Evolutionary conservation across 2,797 vertebrate genomes (phyloP), one percentile per base, ranked within the genome.

Genomic region (Smutsia gigantea): DNA sequence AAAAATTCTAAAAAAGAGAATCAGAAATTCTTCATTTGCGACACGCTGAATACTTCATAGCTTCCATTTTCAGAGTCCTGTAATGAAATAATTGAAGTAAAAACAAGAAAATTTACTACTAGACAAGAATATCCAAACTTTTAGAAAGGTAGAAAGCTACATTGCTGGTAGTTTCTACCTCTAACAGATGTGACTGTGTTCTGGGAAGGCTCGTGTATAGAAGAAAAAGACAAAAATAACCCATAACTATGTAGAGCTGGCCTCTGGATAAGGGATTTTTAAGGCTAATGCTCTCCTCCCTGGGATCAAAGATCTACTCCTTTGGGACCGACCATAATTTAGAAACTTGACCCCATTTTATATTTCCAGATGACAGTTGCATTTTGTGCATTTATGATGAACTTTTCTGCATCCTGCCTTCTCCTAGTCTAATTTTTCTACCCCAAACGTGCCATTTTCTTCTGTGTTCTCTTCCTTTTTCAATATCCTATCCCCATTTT

Each of bases 341-440:
- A 77, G 71, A 92, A 89, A 82, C 55, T 19, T 96, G 71, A 69
- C 19, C 53, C 71, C 23, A 37, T 8, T 88, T 51, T 85, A 6
- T 64, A 85, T 90, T 87, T 93, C 64, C 63, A n/a, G 49, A 55
- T 75, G 29, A 29, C 5, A 37, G 84, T 91, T 72, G 59, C 21
- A 84, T 27, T 81, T 61, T 87, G 49, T 55, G 25, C 49, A 23
- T 72, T 90, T 81, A 29, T 19, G 31, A 59, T 55, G 34, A 7
- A 15, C 13, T 78, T 64, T 79, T 34, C 63, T 79, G 15, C 21
- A 69, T 31, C 39, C 59, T 64, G 19, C 12, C 14, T 66, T 78
- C n/a, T 92, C 89, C 59, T 31, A 82, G 10, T 81, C 64, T 93
- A 53, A 71, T 55, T 93, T 95, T 88, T 89, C 51, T 77, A 51